phyloP scores from a whole-genome alignment of 2,888 invertebrate genomes.

The Coleophora flavipennella region DNA sequence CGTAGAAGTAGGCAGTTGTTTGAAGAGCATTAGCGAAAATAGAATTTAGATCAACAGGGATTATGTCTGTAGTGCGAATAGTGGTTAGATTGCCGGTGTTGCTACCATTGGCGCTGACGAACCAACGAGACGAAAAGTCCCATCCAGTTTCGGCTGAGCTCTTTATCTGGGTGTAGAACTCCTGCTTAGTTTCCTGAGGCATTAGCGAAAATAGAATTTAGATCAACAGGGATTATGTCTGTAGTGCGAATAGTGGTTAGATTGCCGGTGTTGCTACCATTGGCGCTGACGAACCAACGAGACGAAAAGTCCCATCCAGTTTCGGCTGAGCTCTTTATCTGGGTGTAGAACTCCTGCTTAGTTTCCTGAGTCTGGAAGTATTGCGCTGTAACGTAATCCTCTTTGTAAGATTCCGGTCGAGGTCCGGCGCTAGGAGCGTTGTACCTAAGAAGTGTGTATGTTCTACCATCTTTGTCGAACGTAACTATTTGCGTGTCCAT shows the following conservation, averaged over 20 bases:
- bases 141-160: no score
- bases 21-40: conserved; percentile 78
- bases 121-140: no score
- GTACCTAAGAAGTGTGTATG: conserved; percentile 74
- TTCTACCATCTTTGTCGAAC: conserved; percentile 57
- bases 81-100: no score
- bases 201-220: conserved; percentile 85
- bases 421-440: conserved; percentile 75
- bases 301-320: conserved; percentile 92
- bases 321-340: conserved; percentile 85
- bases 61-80: no score
- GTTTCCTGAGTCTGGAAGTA: conserved; percentile 47
- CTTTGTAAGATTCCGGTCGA: conserved; percentile 80
- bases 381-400: conserved; percentile 73
- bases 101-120: no score
- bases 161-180: no score
- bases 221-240: conserved; percentile 84
- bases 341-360: conserved; percentile 74
- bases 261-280: conserved; percentile 72
- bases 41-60: no score
- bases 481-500: conserved; percentile 66
- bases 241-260: conserved; percentile 77
- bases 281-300: conserved; percentile 78
- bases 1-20: conserved; percentile 74
- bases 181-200: no score